A percentile compares a stretch with the other conserved stretches of the same genome.
Evolutionary conservation across 2,113 vertebrate genomes (phyloP).

Genomic region (Phycodurus eques): DNA sequence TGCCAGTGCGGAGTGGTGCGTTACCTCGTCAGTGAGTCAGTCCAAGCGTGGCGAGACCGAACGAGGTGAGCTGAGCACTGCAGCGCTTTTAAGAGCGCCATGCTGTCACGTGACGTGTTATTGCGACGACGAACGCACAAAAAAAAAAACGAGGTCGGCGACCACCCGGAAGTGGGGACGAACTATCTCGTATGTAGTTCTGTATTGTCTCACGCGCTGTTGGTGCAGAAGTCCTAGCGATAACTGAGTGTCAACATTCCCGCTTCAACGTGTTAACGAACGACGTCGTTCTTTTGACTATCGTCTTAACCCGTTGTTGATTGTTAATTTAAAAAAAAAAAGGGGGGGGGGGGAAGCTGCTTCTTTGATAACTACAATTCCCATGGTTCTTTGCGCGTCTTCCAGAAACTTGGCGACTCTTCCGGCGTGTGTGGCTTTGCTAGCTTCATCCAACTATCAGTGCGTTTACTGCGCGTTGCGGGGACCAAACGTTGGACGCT

Average conservation of each 20-base stretch:
- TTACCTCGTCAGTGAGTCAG: conserved; percentile 20
- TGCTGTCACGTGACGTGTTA: conserved; percentile 58
- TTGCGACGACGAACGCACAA: conserved; percentile 11
- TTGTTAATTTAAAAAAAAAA: not conserved
- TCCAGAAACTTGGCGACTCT: conserved; percentile 33
- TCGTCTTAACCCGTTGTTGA: not conserved
- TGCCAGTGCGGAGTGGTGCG: too few species aligned
- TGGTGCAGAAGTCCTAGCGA: not conserved
- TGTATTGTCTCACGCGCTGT: not conserved
- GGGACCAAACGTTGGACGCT: not conserved
- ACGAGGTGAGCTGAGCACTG: not conserved
- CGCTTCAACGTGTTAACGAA: not conserved
- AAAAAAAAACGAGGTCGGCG: not conserved
- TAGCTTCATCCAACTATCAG: not conserved
- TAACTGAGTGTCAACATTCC: not conserved
- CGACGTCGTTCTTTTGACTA: not conserved
- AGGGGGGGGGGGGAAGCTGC: not conserved
- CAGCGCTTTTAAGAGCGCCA: conserved; percentile 2
- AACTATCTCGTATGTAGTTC: not conserved
- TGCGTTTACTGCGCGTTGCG: not conserved
- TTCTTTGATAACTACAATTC: conserved; percentile 44
- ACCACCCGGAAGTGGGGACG: not conserved
- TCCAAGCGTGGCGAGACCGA: not conserved
- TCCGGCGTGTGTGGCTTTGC: conserved; percentile 19
- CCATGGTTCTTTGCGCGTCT: conserved; percentile 43